Conservation (phyloP, 2,888 invertebrate genomes). For the Phyllotreta striolata region DNA sequence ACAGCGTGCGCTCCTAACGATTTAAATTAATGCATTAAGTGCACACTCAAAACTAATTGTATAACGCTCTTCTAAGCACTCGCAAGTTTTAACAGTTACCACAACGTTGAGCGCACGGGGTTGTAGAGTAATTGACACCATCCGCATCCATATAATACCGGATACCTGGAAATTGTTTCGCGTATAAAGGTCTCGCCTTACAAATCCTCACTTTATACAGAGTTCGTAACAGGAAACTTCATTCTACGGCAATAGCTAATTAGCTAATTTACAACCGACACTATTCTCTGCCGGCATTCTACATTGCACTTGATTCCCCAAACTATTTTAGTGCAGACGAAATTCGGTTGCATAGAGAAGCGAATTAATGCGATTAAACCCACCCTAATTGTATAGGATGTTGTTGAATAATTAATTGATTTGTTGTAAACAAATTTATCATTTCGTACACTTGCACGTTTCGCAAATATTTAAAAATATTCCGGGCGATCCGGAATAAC, state of each 20-base stretch:
- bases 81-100: slow-evolving; percentile 1
- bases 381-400: too few relatives aligned
- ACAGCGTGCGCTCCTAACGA: too few relatives aligned
- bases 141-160: slow-evolving; percentile 20
- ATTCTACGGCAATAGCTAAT: slow-evolving; percentile 18
- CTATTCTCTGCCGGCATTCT: background rate
- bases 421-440: too few relatives aligned
- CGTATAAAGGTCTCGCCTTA: slow-evolving; percentile 18
- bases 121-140: slow-evolving; percentile 16
- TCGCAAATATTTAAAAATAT: too few relatives aligned
- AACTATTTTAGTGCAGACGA: too few relatives aligned
- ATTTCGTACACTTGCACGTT: too few relatives aligned
- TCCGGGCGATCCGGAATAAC: too few relatives aligned
- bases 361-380: too few relatives aligned
- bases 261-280: slow-evolving; percentile 20
- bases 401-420: too few relatives aligned
- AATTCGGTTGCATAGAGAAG: too few relatives aligned
- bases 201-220: slow-evolving; percentile 17
- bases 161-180: slow-evolving; percentile 15
- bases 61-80: slow-evolving; percentile 2
- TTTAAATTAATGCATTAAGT: too few relatives aligned
- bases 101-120: slow-evolving; percentile 4
- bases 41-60: slow-evolving; percentile 11
- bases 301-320: too few relatives aligned
- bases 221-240: slow-evolving; percentile 23